These are phyloP conservation scores for Ophraella communa DNA, from an alignment of 2,888 invertebrate genomes.

Conservation along the genomic window DNA sequence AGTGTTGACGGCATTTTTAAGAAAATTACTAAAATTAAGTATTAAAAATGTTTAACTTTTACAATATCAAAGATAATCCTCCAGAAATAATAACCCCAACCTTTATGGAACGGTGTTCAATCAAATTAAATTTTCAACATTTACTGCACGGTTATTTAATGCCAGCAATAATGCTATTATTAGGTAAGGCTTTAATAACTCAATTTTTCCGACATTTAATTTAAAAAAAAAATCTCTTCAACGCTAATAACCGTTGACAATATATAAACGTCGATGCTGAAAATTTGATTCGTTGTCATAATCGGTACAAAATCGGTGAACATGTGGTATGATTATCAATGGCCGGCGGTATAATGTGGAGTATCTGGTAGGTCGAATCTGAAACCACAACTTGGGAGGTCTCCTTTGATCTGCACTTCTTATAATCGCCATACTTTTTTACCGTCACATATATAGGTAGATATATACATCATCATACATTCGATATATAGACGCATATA, in stretches of 20 bases:
- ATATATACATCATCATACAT: conserved; percentile 53
- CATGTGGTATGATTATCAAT: conserved; percentile 25
- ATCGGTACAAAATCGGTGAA: conserved; percentile 22
- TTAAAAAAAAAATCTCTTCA: neutral
- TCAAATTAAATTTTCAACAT: neutral
- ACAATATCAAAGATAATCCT: no score
- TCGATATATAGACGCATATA: conserved; percentile 36
- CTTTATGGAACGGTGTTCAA: neutral
- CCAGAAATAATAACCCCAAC: no score
- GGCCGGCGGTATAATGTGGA: conserved; percentile 26
- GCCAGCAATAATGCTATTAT: neutral
- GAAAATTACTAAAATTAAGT: no score
- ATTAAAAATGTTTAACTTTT: no score
- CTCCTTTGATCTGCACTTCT: conserved; percentile 52
- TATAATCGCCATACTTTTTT: conserved; percentile 52
- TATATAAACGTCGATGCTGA: conserved; percentile 5
- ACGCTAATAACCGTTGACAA: conserved; percentile 17
- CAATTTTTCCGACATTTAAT: conserved; percentile 4
- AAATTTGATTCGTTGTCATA: conserved; percentile 18
- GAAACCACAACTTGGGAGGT: conserved; percentile 55
- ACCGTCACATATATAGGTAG: conserved; percentile 42
- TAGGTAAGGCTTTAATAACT: conserved; percentile 16
- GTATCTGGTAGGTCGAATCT: conserved; percentile 43
- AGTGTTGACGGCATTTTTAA: no score
- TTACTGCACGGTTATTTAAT: neutral